These are phyloP conservation scores for Lepidotrigona ventralis DNA, from an alignment of 1,140 invertebrate genomes.

Conservation along the genomic window DNA sequence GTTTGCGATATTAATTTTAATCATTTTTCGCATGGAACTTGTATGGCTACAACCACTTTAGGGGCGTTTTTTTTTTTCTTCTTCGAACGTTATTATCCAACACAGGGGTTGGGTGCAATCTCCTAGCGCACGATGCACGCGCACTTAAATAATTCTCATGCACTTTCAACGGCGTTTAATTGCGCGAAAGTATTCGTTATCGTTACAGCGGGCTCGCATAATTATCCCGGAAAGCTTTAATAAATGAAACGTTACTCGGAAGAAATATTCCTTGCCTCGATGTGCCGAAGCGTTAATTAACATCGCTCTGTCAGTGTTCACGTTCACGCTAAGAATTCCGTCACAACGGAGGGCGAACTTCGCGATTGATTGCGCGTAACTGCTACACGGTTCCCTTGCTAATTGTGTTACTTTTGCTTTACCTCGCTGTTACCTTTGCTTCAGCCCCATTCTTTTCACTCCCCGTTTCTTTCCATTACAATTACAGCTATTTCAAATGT, in stretches of 20 bases:
- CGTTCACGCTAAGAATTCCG: conserved; percentile 1
- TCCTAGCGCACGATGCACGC: conserved; percentile 20
- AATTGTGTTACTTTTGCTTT: conserved; percentile 26
- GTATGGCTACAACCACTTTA: conserved; percentile 47
- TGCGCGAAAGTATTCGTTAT: conserved; percentile 34
- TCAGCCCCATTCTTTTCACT: no score
- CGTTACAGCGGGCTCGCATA: conserved; percentile 8
- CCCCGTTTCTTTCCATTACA: not conserved
- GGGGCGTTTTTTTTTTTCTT: conserved; percentile 14
- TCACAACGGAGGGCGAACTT: not conserved
- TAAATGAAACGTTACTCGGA: conserved; percentile 29
- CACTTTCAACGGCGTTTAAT: conserved; percentile 35
- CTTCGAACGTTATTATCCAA: conserved; percentile 57
- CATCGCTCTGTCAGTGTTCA: not conserved
- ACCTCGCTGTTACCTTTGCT: conserved; percentile 2
- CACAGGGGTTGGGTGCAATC: not conserved
- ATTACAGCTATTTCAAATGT: not conserved
- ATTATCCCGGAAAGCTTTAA: conserved; percentile 43
- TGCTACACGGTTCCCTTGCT: not conserved
- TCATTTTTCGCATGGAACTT: conserved; percentile 49
- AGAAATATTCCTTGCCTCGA: not conserved
- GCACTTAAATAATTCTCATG: conserved; percentile 46
- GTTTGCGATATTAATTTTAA: conserved; percentile 61
- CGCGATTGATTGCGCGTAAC: not conserved
- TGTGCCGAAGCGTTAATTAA: conserved; percentile 24